phyloP scores from a whole-genome alignment of 2,113 vertebrate genomes.

The Dryoscopus gambensis region DNA sequence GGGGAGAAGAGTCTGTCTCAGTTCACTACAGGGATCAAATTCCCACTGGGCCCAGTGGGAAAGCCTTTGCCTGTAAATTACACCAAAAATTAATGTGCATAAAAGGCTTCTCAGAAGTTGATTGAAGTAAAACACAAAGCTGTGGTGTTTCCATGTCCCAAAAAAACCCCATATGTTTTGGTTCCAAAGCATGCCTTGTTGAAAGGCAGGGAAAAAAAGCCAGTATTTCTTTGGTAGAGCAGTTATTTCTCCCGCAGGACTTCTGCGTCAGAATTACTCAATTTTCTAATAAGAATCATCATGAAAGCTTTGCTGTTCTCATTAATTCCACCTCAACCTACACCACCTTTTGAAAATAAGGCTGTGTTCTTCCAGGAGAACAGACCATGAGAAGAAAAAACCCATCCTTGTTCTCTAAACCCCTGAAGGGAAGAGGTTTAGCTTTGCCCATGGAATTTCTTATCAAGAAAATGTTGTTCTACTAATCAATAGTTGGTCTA shows the following conservation, averaged over 20 bases:
- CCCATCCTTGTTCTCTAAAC: background rate
- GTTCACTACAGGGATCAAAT: background rate
- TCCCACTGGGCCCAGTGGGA: background rate
- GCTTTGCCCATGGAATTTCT: background rate
- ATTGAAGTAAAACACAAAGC: background rate
- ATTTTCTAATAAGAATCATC: slow-evolving; percentile 13
- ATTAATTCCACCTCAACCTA: slow-evolving; percentile 1
- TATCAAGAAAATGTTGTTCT: background rate
- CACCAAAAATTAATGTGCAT: background rate
- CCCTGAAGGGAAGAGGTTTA: background rate
- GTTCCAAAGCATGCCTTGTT: background rate
- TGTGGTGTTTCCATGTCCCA: background rate
- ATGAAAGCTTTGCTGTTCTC: background rate
- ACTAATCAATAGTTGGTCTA: background rate
- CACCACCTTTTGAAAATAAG: background rate
- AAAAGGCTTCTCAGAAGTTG: background rate
- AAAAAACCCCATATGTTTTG: background rate
- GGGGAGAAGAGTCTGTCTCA: background rate
- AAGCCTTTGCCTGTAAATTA: background rate
- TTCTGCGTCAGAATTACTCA: background rate
- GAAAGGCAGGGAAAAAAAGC: background rate
- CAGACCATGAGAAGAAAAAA: background rate
- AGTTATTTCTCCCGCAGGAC: background rate
- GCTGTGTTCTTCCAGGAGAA: background rate
- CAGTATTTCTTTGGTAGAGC: background rate